phyloP scores from a whole-genome alignment of 2,113 vertebrate species.

The Typhlomys cinereus region DNA sequence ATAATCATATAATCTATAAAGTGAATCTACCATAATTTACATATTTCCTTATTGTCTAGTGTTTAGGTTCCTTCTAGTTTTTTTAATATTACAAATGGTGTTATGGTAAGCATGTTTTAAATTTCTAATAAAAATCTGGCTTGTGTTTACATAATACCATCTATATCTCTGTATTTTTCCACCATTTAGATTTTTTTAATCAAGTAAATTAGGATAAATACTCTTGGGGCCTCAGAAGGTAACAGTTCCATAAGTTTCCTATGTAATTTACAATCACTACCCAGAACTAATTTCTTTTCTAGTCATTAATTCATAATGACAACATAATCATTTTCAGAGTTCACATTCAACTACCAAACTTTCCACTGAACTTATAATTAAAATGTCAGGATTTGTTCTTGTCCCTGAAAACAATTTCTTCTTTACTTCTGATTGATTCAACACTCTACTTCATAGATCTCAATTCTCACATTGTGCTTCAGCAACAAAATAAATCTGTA shows the following conservation, averaged over 20 bases:
- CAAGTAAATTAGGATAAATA: slow-evolving; percentile 64
- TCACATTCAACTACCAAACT: slow-evolving; percentile 77
- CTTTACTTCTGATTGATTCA: slow-evolving; percentile 67
- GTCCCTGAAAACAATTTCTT: slow-evolving; percentile 72
- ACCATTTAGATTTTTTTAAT: slow-evolving; percentile 68
- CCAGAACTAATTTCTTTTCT: slow-evolving; percentile 77
- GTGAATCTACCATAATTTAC: background rate
- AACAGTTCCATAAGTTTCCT: slow-evolving; percentile 62
- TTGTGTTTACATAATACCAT: slow-evolving; percentile 62
- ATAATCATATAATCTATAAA: background rate
- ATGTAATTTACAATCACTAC: slow-evolving; percentile 66
- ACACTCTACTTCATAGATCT: slow-evolving; percentile 69
- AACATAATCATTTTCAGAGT: slow-evolving; percentile 80
- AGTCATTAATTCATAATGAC: slow-evolving; percentile 81
- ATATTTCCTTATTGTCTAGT: background rate
- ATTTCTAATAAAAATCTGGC: slow-evolving; percentile 57
- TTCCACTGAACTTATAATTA: slow-evolving; percentile 81
- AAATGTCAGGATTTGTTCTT: slow-evolving; percentile 80
- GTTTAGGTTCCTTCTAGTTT: background rate
- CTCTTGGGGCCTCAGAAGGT: slow-evolving; percentile 46
- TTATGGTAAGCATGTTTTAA: slow-evolving; percentile 28
- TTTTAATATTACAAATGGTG: slow-evolving; percentile 47
- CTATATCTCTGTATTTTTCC: slow-evolving; percentile 34
- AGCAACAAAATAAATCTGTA: background rate
- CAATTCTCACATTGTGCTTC: slow-evolving; percentile 58